Percentiles rank a stretch among this genome's conserved stretches.
These are phyloP conservation scores for Nymphicus hollandicus DNA, from an alignment of 2,113 vertebrate species.

Conservation along the genomic window DNA sequence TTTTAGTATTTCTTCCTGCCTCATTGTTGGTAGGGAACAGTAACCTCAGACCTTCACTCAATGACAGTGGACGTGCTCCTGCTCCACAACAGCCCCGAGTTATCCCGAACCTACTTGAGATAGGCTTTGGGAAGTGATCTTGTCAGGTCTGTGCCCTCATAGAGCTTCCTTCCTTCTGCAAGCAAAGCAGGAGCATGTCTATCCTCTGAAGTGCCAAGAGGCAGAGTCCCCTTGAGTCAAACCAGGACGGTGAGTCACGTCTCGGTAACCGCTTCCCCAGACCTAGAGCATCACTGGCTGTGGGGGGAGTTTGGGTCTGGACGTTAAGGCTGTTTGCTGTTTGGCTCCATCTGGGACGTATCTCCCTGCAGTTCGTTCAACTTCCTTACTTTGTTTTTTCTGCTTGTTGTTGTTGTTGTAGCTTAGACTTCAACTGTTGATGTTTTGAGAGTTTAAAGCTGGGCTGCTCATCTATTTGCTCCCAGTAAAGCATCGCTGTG, in stretches of 20 bases:
- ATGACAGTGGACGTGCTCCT: background rate
- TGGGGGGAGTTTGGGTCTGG: background rate
- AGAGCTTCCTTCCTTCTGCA: background rate
- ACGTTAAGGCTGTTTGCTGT: background rate
- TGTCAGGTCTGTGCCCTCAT: background rate
- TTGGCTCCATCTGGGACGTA: background rate
- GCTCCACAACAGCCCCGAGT: background rate
- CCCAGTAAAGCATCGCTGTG: background rate
- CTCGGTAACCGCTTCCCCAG: background rate
- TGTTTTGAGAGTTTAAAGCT: slow-evolving; percentile 13
- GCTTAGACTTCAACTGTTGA: background rate
- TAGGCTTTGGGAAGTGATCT: background rate
- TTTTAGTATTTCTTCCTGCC: background rate
- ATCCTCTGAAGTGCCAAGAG: background rate
- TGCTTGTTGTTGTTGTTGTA: background rate
- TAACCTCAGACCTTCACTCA: background rate
- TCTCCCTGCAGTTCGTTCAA: slow-evolving; percentile 15
- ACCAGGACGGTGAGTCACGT: background rate
- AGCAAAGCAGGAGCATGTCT: background rate
- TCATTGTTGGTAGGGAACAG: background rate
- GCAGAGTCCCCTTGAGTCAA: background rate
- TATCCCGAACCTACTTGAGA: background rate
- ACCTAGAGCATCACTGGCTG: background rate
- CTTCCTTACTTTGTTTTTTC: slow-evolving; percentile 32
- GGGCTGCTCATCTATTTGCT: background rate